phyloP scores from a whole-genome alignment of 2,888 invertebrate species.

The Mimas tiliae region DNA sequence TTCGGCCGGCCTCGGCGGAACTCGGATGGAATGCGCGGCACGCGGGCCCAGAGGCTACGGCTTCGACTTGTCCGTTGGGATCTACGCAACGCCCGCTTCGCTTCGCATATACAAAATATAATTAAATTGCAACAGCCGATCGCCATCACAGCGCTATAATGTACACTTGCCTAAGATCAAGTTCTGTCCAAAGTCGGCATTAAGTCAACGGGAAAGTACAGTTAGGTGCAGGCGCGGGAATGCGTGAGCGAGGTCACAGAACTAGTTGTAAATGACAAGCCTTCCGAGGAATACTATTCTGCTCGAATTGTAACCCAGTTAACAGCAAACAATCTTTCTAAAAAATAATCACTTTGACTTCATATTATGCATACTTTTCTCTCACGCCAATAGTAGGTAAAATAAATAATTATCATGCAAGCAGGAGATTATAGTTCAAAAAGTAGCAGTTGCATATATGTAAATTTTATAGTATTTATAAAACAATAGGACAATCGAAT shows the following conservation, averaged over 20 bases:
- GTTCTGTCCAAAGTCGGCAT: constrained; percentile 82
- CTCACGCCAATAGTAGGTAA: no score
- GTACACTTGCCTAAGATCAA: constrained; percentile 81
- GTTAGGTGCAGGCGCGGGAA: constrained; percentile 84
- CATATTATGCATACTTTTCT: no score
- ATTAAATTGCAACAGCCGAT: constrained; percentile 82
- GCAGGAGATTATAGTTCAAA: background rate
- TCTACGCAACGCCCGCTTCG: constrained; percentile 69
- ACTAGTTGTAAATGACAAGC: constrained; percentile 84
- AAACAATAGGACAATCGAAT: constrained; percentile 55
- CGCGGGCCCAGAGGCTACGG: constrained; percentile 61
- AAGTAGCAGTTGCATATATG: background rate
- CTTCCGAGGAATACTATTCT: constrained; percentile 70
- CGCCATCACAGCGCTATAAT: constrained; percentile 74
- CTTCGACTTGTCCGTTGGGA: constrained; percentile 57
- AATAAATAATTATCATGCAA: background rate
- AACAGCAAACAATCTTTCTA: constrained; percentile 33
- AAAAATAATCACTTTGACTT: background rate
- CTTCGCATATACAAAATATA: constrained; percentile 78
- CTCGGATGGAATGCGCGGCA: constrained; percentile 77
- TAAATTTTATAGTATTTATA: constrained; percentile 34
- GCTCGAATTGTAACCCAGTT: constrained; percentile 64
- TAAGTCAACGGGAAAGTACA: constrained; percentile 85
- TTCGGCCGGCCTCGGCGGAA: constrained; percentile 64
- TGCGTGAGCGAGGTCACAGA: constrained; percentile 85